Conservation (phyloP, 2,888 invertebrate genomes). For the Tanypteryx hageni region DNA sequence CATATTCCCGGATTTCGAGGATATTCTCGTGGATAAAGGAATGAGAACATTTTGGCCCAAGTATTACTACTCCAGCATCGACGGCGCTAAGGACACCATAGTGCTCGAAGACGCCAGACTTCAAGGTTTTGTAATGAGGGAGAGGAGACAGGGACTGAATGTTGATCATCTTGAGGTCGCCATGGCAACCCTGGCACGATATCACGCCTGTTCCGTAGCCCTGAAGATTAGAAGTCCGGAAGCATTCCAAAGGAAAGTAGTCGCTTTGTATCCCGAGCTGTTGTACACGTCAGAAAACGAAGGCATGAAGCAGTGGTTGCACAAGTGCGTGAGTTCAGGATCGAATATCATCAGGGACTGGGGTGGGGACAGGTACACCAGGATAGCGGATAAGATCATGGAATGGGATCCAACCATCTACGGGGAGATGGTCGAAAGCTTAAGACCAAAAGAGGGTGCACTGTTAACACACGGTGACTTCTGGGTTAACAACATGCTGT, state of each 20-base stretch:
- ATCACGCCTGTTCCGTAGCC: conserved; percentile 49
- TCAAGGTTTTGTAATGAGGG: conserved; percentile 40
- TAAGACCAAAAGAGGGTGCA: not conserved
- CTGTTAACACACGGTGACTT: conserved; percentile 66
- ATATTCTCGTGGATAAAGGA: not conserved
- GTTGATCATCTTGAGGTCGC: conserved; percentile 11
- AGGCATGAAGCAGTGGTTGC: not conserved
- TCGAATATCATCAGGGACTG: not conserved
- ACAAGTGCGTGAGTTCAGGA: not conserved
- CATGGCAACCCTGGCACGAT: conserved; percentile 8
- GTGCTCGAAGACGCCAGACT: conserved; percentile 49
- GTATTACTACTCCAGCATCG: conserved; percentile 19
- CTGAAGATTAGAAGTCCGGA: conserved; percentile 2
- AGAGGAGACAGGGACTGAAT: not conserved
- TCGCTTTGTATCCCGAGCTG: not conserved
- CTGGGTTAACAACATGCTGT: conserved; percentile 67
- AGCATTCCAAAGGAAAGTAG: not conserved
- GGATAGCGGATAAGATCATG: not conserved
- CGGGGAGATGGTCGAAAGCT: not conserved
- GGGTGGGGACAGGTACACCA: not conserved
- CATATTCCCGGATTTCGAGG: not conserved
- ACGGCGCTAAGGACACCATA: conserved; percentile 33
- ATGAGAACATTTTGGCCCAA: not conserved
- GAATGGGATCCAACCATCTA: not conserved
- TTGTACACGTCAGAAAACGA: conserved; percentile 5